phyloP scores from a whole-genome alignment of 2,888 invertebrate genomes.

The Cosmopolites sordidus region DNA sequence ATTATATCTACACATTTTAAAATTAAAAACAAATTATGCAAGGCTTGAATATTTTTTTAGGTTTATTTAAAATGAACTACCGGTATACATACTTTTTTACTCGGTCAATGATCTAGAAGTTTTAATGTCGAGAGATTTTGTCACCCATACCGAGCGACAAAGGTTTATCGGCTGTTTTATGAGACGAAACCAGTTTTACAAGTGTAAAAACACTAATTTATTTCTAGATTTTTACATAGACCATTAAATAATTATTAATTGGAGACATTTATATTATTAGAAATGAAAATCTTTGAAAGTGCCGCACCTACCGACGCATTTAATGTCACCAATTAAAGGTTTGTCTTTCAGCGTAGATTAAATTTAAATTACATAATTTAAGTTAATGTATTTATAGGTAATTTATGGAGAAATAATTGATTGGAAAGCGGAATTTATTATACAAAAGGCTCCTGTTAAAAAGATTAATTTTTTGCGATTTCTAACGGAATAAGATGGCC shows the following conservation, averaged over 20 bases:
- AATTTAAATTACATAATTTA: constrained; percentile 17
- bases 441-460: too few species aligned
- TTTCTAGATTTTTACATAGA: constrained; percentile 14
- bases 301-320: constrained; percentile 12
- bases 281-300: constrained; percentile 18
- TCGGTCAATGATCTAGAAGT: too few species aligned
- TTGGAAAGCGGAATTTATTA: constrained; percentile 2
- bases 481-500: too few species aligned
- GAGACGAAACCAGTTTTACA: constrained; percentile 10
- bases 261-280: constrained; percentile 20
- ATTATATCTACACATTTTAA: too few species aligned
- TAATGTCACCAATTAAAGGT: constrained; percentile 21
- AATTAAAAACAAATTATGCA: too few species aligned
- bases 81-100: too few species aligned
- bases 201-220: constrained; percentile 15
- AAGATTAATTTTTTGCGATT: too few species aligned
- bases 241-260: constrained; percentile 24
- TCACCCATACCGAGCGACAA: too few species aligned
- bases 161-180: not conserved
- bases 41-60: too few species aligned
- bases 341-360: constrained; percentile 14
- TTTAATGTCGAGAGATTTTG: too few species aligned
- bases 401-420: constrained; percentile 10
- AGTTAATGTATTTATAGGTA: not conserved
- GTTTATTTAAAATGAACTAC: too few species aligned